A percentile compares a stretch with the other conserved stretches of the same genome.
phyloP scores from a whole-genome alignment of 2,797 vertebrate species.

The Tolypeutes matacus region DNA sequence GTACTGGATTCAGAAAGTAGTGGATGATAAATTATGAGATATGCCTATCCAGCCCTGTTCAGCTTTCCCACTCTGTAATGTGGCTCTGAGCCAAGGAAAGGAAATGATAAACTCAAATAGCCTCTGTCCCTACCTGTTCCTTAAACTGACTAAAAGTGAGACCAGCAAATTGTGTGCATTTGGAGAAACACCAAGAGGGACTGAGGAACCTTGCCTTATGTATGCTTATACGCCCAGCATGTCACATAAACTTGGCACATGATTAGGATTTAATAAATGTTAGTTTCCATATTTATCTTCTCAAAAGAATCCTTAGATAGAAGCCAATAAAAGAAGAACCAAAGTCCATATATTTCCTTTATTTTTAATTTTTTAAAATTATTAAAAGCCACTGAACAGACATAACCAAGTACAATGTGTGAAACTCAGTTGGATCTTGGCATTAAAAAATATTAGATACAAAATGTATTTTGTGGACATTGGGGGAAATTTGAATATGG shows the following conservation, averaged over 20 bases:
- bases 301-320: neutral
- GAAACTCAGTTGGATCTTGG: neutral
- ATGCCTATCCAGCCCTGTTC: neutral
- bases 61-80: neutral
- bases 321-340: neutral
- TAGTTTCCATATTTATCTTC: slow-evolving; percentile 10
- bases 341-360: neutral
- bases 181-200: neutral
- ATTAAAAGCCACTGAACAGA: neutral
- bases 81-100: slow-evolving; percentile 24
- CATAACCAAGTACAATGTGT: neutral
- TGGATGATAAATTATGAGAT: neutral
- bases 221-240: neutral
- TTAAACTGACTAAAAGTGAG: neutral
- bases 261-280: slow-evolving; percentile 12
- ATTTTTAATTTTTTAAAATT: neutral
- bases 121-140: neutral
- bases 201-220: neutral
- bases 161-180: neutral
- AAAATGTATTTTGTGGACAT: neutral
- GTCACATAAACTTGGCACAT: neutral
- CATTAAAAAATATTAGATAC: neutral
- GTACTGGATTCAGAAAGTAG: neutral
- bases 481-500: neutral
- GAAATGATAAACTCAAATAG: neutral